A percentile compares a stretch with the other conserved stretches of the same genome.
Conservation (phyloP, 1,140 invertebrate species). For the Heliconius himera region DNA sequence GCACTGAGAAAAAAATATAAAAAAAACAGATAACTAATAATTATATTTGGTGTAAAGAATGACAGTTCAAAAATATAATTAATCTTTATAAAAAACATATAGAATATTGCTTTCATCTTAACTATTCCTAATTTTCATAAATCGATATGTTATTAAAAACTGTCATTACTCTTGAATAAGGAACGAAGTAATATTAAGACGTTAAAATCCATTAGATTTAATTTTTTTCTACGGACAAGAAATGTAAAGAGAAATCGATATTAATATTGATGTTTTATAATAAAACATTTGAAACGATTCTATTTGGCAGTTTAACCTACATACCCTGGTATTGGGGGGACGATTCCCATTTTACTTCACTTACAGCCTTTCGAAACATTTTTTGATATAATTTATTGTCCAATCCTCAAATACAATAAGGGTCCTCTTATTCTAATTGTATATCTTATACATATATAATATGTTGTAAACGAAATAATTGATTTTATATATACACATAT, state of each 20-base stretch:
- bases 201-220: background rate
- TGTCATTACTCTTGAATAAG: background rate
- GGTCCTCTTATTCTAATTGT: constrained; percentile 21
- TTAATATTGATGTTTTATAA: background rate
- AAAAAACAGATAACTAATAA: background rate
- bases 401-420: constrained; percentile 47
- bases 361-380: constrained; percentile 66
- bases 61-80: background rate
- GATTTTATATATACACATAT: constrained; percentile 1
- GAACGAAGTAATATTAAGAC: background rate
- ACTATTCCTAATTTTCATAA: background rate
- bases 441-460: background rate
- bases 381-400: constrained; percentile 65
- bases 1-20: background rate
- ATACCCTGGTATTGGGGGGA: constrained; percentile 75
- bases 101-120: background rate
- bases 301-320: constrained; percentile 64
- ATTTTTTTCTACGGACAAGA: background rate
- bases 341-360: constrained; percentile 62
- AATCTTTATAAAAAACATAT: background rate
- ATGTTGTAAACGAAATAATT: background rate
- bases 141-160: background rate
- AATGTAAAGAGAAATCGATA: constrained; percentile 1
- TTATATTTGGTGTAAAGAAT: background rate
- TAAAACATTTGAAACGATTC: constrained; percentile 19